Percentiles rank a stretch among this genome's conserved stretches.
These are phyloP conservation scores for Onthophagus taurus DNA, from an alignment of 1,140 invertebrate species.

Conservation along the genomic window DNA sequence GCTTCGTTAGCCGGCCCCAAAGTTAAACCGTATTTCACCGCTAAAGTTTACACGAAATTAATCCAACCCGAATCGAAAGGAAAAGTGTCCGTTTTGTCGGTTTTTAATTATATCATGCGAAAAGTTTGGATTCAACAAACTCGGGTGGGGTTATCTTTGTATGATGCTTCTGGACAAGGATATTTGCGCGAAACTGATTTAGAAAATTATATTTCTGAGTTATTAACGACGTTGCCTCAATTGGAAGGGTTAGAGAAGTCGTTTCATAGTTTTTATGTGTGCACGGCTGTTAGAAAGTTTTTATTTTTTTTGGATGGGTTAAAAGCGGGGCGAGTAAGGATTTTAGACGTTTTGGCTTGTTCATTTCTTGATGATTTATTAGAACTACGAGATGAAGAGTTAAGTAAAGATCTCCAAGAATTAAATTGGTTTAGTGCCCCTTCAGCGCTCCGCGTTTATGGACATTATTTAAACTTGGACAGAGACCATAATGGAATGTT, in stretches of 20 bases:
- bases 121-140: slow-evolving; percentile 92
- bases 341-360: slow-evolving; percentile 83
- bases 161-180: slow-evolving; percentile 87
- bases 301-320: slow-evolving; percentile 91
- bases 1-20: slow-evolving; percentile 51
- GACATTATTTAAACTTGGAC: slow-evolving; percentile 88
- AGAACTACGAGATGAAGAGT: slow-evolving; percentile 77
- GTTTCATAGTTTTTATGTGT: slow-evolving; percentile 94
- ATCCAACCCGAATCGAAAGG: slow-evolving; percentile 76
- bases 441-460: slow-evolving; percentile 82
- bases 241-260: slow-evolving; percentile 84
- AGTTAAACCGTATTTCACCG: slow-evolving; percentile 66
- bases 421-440: slow-evolving; percentile 93
- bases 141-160: slow-evolving; percentile 82
- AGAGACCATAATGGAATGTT: slow-evolving; percentile 94
- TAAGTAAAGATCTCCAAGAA: slow-evolving; percentile 72
- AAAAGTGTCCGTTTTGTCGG: slow-evolving; percentile 66
- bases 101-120: slow-evolving; percentile 93
- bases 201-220: slow-evolving; percentile 88
- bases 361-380: slow-evolving; percentile 88
- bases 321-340: slow-evolving; percentile 77
- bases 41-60: slow-evolving; percentile 77
- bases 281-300: slow-evolving; percentile 90
- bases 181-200: slow-evolving; percentile 85
- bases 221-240: slow-evolving; percentile 84